These are phyloP conservation scores for Sesia bembeciformis DNA, from an alignment of 2,888 invertebrate genomes.

Conservation along the genomic window DNA sequence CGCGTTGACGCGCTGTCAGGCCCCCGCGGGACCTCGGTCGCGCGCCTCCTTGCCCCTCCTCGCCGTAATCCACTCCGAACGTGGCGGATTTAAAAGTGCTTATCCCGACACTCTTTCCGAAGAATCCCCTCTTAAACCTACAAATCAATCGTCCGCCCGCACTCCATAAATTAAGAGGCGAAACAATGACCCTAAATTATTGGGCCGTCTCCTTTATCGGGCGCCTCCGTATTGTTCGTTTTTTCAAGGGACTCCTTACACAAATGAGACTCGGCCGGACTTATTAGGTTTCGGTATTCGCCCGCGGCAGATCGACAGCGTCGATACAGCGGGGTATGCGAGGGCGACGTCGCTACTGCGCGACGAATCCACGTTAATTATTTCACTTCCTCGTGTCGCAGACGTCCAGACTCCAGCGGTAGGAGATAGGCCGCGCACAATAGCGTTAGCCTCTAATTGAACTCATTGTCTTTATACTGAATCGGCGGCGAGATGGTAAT, in stretches of 20 bases:
- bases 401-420: constrained; percentile 2
- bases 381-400: constrained; percentile 43
- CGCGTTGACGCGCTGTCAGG: constrained; percentile 28
- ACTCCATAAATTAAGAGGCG: constrained; percentile 70
- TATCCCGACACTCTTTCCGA: constrained; percentile 45
- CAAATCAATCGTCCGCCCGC: constrained; percentile 68
- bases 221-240: constrained; percentile 47
- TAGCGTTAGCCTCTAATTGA: constrained; percentile 32
- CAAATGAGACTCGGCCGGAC: constrained; percentile 67
- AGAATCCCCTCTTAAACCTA: constrained; percentile 55
- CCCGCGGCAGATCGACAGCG: constrained; percentile 53
- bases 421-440: constrained; percentile 22
- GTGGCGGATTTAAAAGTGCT: constrained; percentile 41
- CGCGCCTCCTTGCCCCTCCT: constrained; percentile 6
- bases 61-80: constrained; percentile 17
- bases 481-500: constrained; percentile 11
- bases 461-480: constrained; percentile 19
- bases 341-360: constrained; percentile 17
- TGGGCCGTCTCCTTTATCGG: constrained; percentile 65
- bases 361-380: constrained; percentile 45
- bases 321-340: constrained; percentile 42
- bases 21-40: constrained; percentile 11
- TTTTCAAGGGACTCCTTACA: constrained; percentile 58
- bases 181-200: constrained; percentile 74
- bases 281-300: constrained; percentile 69